These are phyloP conservation scores for Fulica atra DNA, from an alignment of 2,113 vertebrate genomes.

Conservation along the genomic window DNA sequence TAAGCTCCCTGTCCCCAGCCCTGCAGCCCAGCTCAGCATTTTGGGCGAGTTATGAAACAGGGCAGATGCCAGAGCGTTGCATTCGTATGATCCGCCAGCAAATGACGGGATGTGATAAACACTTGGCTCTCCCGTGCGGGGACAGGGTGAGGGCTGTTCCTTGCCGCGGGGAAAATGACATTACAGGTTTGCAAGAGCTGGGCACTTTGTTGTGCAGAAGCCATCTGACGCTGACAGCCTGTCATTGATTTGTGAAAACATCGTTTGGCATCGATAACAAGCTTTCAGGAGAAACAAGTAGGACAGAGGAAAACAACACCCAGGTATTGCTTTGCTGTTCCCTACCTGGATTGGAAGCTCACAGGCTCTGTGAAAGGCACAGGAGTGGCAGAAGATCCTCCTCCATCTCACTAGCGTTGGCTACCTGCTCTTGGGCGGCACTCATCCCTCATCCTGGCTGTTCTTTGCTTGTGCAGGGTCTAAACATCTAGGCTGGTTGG, in stretches of 20 bases:
- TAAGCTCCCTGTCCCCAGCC: not conserved
- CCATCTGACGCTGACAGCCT: conserved; percentile 53
- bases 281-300: conserved; percentile 39
- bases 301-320: conserved; percentile 26
- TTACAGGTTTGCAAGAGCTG: conserved; percentile 54
- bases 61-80: not conserved
- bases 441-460: not conserved
- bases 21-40: conserved; percentile 15
- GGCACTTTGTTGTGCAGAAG: conserved; percentile 44
- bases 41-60: conserved; percentile 38
- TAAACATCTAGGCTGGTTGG: not conserved
- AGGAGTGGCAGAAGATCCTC: not conserved
- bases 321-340: not conserved
- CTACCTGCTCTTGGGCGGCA: rapidly evolving
- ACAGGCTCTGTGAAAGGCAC: not conserved
- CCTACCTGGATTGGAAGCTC: not conserved
- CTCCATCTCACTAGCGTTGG: not conserved
- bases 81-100: not conserved
- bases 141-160: conserved; percentile 39
- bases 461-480: not conserved
- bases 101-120: conserved; percentile 41
- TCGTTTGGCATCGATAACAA: conserved; percentile 39
- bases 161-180: conserved; percentile 17
- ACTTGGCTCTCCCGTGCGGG: not conserved
- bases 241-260: conserved; percentile 62